Evolutionary conservation across 2,888 invertebrate species (phyloP).

Genomic region (Ennomos fuscantarius): DNA sequence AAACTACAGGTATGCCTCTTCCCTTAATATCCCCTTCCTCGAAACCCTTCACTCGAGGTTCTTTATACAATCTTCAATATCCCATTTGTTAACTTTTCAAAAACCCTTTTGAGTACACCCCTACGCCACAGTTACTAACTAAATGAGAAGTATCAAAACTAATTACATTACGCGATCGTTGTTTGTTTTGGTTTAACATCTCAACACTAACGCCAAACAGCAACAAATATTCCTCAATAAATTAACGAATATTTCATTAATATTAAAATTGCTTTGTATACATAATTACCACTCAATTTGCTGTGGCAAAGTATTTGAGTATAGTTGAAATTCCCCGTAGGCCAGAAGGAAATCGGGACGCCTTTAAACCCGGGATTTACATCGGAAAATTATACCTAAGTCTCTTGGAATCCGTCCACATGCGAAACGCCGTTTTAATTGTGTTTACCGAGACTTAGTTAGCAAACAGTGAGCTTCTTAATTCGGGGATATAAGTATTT

Average conservation of each 20-base stretch:
- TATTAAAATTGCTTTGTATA: slow-evolving; percentile 17
- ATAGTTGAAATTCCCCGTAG: slow-evolving; percentile 59
- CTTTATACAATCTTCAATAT: no score
- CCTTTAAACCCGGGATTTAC: slow-evolving; percentile 68
- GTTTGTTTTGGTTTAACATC: no score
- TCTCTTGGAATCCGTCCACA: slow-evolving; percentile 68
- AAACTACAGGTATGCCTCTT: no score
- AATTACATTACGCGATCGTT: no score
- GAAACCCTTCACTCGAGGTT: no score
- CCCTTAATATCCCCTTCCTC: no score
- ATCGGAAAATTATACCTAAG: slow-evolving; percentile 72
- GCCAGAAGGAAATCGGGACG: slow-evolving; percentile 57
- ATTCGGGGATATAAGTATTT: slow-evolving; percentile 42
- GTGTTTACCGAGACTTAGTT: slow-evolving; percentile 74
- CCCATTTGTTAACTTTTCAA: no score
- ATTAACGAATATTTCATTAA: slow-evolving; percentile 7
- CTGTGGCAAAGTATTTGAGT: slow-evolving; percentile 38
- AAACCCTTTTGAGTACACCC: no score
- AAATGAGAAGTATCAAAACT: no score
- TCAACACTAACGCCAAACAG: no score
- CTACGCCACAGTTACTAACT: no score
- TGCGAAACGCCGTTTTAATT: slow-evolving; percentile 76
- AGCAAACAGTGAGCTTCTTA: slow-evolving; percentile 69
- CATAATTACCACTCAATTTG: slow-evolving; percentile 45
- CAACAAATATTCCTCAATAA: background rate